Percentiles rank a stretch among this genome's conserved stretches.
These are phyloP conservation scores for Cryptops parisi DNA, from an alignment of 2,888 invertebrate species.

Conservation along the genomic window DNA sequence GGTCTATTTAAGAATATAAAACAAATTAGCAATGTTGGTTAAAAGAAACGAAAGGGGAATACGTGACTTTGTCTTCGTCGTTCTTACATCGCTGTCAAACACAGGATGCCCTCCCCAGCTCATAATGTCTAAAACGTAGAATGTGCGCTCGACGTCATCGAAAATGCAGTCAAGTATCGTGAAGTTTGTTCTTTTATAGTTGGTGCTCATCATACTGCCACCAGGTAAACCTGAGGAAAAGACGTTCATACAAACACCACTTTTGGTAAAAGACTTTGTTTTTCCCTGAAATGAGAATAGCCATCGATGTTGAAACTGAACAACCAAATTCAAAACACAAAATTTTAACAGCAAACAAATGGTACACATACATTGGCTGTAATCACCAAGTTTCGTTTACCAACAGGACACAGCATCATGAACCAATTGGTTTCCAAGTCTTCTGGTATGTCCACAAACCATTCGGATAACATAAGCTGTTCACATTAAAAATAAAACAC, in stretches of 20 bases:
- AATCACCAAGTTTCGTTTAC: constrained; percentile 64
- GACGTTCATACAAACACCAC: constrained; percentile 42
- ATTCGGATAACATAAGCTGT: constrained; percentile 79
- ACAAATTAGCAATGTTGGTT: constrained; percentile 8
- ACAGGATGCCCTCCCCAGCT: constrained; percentile 61
- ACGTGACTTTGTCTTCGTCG: too few species aligned
- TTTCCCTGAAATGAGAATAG: constrained; percentile 40
- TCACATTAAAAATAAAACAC: not conserved
- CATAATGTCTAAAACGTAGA: constrained; percentile 68
- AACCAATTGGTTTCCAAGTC: constrained; percentile 35
- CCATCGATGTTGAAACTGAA: constrained; percentile 8
- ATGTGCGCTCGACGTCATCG: constrained; percentile 42
- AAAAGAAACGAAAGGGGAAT: too few species aligned
- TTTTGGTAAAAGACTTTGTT: constrained; percentile 53
- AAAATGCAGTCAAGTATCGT: constrained; percentile 76
- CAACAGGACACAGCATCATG: constrained; percentile 60
- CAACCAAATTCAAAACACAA: not conserved
- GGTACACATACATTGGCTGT: constrained; percentile 44
- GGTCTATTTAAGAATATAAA: constrained; percentile 40
- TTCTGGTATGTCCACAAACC: constrained; percentile 73
- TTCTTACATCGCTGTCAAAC: constrained; percentile 58
- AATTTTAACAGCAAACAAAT: not conserved
- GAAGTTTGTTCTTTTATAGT: constrained; percentile 15
- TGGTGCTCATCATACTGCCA: too few species aligned
- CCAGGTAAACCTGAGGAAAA: constrained; percentile 58